phyloP scores from a whole-genome alignment of 1,140 invertebrate genomes.

The Camponotus floridanus region DNA sequence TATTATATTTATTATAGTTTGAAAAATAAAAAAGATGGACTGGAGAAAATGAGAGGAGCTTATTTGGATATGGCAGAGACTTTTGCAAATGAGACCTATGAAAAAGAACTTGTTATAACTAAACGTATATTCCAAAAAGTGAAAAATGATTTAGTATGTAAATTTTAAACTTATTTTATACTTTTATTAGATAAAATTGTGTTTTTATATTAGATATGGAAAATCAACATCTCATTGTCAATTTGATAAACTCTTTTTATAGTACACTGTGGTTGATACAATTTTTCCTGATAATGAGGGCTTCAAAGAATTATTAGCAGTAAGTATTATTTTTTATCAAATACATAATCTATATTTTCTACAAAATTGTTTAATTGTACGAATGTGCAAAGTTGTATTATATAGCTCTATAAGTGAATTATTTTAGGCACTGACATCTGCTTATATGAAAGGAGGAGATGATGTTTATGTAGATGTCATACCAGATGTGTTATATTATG shows the following conservation, averaged over 20 bases:
- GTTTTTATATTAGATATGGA: neutral
- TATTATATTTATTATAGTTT: constrained; percentile 72
- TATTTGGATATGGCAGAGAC: constrained; percentile 63
- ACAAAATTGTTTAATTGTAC: neutral
- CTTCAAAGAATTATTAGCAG: constrained; percentile 75
- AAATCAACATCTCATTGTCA: neutral
- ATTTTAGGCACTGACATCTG: constrained; percentile 74
- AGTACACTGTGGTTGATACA: constrained; percentile 69
- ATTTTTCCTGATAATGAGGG: constrained; percentile 74
- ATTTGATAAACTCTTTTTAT: constrained; percentile 22
- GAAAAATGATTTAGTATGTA: constrained; percentile 80
- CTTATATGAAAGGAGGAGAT: constrained; percentile 80
- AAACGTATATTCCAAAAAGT: constrained; percentile 70
- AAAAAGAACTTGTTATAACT: constrained; percentile 57
- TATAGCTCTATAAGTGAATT: neutral
- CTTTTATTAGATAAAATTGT: neutral
- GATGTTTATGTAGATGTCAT: constrained; percentile 78
- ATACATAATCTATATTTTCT: constrained; percentile 6
- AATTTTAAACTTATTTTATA: neutral
- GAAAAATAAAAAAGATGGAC: constrained; percentile 71
- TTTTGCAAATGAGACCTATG: constrained; percentile 63
- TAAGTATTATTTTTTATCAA: constrained; percentile 64
- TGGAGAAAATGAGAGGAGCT: constrained; percentile 77
- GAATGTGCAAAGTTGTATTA: constrained; percentile 10
- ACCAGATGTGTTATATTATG: constrained; percentile 59